A percentile compares a stretch with the other conserved stretches of the same genome.
These are phyloP conservation scores for Laticauda colubrina DNA, from an alignment of 2,113 vertebrate species.

Conservation along the genomic window DNA sequence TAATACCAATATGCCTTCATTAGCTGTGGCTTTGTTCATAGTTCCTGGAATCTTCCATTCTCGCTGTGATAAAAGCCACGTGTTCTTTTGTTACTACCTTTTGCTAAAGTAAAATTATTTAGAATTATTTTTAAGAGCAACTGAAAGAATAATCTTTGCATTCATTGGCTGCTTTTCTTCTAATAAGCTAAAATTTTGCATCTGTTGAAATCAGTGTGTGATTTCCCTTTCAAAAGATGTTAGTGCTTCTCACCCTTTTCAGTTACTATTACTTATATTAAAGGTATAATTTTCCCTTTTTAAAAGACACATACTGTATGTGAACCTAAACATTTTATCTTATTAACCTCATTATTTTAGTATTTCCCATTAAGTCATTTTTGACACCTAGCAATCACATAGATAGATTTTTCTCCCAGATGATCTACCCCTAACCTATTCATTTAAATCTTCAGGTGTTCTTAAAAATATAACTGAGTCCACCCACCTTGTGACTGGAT, in stretches of 20 bases:
- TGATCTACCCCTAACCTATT: neutral
- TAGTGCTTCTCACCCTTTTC: neutral
- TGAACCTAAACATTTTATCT: neutral
- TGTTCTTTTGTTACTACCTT: neutral
- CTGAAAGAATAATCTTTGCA: neutral
- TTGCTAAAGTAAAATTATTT: neutral
- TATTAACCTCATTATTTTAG: neutral
- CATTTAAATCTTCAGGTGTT: neutral
- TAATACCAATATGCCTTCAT: neutral
- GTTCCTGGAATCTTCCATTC: neutral
- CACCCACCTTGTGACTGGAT: neutral
- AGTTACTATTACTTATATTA: neutral
- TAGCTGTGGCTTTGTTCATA: conserved; percentile 23
- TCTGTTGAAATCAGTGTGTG: neutral
- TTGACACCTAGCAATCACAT: neutral
- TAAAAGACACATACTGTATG: neutral
- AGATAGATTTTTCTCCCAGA: neutral
- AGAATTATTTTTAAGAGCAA: neutral
- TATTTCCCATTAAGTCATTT: neutral
- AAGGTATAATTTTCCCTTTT: neutral
- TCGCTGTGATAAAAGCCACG: neutral
- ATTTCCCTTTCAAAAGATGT: neutral
- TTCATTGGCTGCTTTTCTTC: neutral
- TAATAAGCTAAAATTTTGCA: neutral
- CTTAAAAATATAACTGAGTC: neutral